Percentiles rank a stretch among this genome's conserved stretches.
These are phyloP conservation scores for Ariopsis seemanni DNA, from an alignment of 2,113 vertebrate species.

Conservation along the genomic window DNA sequence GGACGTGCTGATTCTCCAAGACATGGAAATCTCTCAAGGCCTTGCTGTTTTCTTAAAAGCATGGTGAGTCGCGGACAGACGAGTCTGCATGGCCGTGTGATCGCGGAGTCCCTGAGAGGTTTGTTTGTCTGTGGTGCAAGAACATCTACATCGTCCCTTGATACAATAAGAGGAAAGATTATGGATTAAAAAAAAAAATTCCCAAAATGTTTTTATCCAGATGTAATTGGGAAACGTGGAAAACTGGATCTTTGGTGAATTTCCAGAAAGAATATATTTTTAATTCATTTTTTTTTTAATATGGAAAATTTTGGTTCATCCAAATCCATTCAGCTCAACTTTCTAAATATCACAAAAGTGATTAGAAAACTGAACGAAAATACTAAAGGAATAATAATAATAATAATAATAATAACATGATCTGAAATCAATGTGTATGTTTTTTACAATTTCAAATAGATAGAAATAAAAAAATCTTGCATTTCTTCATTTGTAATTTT, in stretches of 20 bases:
- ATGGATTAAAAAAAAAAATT: not conserved
- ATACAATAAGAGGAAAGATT: not conserved
- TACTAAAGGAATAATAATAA: not conserved
- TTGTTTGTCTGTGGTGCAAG: not conserved
- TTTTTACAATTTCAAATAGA: too few species aligned
- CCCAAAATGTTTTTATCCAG: not conserved
- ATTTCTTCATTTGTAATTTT: too few species aligned
- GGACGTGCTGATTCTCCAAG: conserved; percentile 38
- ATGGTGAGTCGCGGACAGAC: not conserved
- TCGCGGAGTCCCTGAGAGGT: not conserved
- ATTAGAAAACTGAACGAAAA: not conserved
- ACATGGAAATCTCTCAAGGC: not conserved
- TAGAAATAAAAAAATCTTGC: too few species aligned
- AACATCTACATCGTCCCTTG: not conserved
- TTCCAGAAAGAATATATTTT: too few species aligned
- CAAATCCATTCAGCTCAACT: too few species aligned
- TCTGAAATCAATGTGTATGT: too few species aligned
- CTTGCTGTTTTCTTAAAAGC: not conserved
- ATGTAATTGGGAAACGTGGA: not conserved
- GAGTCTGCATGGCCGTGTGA: too few species aligned
- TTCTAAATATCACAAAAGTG: too few species aligned
- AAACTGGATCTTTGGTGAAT: too few species aligned
- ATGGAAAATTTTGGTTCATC: too few species aligned
- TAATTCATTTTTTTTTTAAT: too few species aligned
- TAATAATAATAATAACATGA: not conserved